Evolutionary conservation across 2,113 vertebrate species (phyloP).

Genomic region (Brachirus orientalis): DNA sequence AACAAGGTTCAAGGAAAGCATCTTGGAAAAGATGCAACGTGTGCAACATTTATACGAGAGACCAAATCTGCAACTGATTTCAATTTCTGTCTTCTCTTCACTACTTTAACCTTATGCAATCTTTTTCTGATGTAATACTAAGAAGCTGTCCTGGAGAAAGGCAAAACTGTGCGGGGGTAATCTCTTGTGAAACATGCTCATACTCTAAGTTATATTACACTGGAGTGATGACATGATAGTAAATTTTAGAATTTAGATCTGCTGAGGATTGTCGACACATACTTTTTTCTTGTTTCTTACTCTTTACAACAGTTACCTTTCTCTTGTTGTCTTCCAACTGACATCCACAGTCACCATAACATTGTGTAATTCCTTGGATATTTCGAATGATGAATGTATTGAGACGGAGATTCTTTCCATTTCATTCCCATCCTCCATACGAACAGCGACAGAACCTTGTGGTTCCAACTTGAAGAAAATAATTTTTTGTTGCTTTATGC

Average conservation of each 20-base stretch:
- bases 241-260: neutral
- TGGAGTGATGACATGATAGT: conserved; percentile 20
- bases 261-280: neutral
- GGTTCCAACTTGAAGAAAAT: neutral
- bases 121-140: neutral
- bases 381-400: neutral
- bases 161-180: neutral
- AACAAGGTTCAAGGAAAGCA: conserved; percentile 37
- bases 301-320: neutral
- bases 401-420: too few relatives aligned
- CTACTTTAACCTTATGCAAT: neutral
- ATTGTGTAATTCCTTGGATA: neutral
- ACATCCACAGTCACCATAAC: neutral
- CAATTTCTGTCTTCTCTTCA: conserved; percentile 2
- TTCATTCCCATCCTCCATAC: too few relatives aligned
- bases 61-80: conserved; percentile 26
- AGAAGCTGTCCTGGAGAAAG: conserved; percentile 30
- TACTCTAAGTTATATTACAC: neutral
- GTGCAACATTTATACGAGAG: conserved; percentile 24
- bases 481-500: conserved; percentile 8
- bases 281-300: conserved; percentile 1
- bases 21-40: conserved; percentile 24
- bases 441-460: too few relatives aligned
- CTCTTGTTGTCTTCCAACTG: neutral
- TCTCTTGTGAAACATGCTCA: conserved; percentile 3